phyloP scores from a whole-genome alignment of 2,113 vertebrate genomes.

The Hirundichthys speculiger region DNA sequence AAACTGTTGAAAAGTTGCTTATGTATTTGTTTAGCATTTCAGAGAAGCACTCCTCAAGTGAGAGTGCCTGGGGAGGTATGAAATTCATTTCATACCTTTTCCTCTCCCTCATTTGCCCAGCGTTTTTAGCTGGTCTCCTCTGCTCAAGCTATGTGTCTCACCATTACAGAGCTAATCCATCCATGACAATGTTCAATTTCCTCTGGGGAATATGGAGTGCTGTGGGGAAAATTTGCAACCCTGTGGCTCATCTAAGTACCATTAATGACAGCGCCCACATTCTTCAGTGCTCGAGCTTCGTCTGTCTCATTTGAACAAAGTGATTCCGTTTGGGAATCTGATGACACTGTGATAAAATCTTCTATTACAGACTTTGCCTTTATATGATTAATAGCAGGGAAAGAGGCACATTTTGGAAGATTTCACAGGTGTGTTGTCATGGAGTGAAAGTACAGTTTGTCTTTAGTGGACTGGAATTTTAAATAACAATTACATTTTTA shows the following conservation, averaged over 20 bases:
- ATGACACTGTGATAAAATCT: constrained; percentile 47
- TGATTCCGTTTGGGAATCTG: constrained; percentile 41
- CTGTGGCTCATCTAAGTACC: constrained; percentile 65
- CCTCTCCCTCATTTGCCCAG: constrained; percentile 89
- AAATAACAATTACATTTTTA: too few species aligned
- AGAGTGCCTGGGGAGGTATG: constrained; percentile 97
- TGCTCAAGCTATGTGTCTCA: constrained; percentile 93
- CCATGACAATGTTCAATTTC: constrained; percentile 99
- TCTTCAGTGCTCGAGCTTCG: constrained; percentile 38
- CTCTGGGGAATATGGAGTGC: constrained; percentile 89
- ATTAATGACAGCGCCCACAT: constrained; percentile 60
- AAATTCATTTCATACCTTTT: constrained; percentile 99
- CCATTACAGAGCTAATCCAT: constrained; percentile 99
- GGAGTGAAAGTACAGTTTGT: too few species aligned
- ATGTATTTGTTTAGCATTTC: constrained; percentile 58
- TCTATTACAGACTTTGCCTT: neutral
- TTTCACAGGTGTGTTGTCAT: too few species aligned
- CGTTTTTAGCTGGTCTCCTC: constrained; percentile 92
- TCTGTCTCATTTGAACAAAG: constrained; percentile 54
- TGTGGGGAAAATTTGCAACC: constrained; percentile 69
- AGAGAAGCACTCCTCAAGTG: constrained; percentile 60
- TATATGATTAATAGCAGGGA: too few species aligned
- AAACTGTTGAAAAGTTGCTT: constrained; percentile 63
- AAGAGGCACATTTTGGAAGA: too few species aligned
- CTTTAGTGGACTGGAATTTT: too few species aligned